Conservation (phyloP, 2,113 vertebrate genomes). For the Puma concolor region DNA sequence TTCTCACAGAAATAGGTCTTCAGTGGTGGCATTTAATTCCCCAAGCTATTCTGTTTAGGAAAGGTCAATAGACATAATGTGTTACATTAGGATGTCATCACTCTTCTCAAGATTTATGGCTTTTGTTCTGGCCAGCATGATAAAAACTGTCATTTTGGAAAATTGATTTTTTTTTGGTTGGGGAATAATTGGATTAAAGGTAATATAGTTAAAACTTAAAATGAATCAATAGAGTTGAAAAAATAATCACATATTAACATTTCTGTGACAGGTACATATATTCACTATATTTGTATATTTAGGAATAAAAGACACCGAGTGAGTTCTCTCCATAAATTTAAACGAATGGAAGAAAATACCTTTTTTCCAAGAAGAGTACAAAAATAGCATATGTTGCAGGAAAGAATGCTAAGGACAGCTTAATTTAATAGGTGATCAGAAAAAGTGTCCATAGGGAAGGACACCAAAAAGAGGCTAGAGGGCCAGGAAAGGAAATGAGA, state of each 20-base stretch:
- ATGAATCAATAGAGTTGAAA: not conserved
- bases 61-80: not conserved
- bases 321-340: not conserved
- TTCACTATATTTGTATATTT: not conserved
- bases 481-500: too few relatives aligned
- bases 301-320: not conserved
- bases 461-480: not conserved
- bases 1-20: not conserved
- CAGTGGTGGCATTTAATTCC: not conserved
- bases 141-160: not conserved
- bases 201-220: not conserved
- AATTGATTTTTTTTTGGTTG: not conserved
- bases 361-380: not conserved
- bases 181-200: not conserved
- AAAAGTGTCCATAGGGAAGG: accelerated
- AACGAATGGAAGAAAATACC: not conserved
- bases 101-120: not conserved
- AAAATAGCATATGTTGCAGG: not conserved
- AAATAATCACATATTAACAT: not conserved
- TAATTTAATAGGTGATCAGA: not conserved
- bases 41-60: not conserved
- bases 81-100: not conserved
- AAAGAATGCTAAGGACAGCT: not conserved
- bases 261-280: not conserved
- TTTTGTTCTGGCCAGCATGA: not conserved